Conservation (phyloP, 2,888 invertebrate genomes). For the Oscheius sp. region DNA sequence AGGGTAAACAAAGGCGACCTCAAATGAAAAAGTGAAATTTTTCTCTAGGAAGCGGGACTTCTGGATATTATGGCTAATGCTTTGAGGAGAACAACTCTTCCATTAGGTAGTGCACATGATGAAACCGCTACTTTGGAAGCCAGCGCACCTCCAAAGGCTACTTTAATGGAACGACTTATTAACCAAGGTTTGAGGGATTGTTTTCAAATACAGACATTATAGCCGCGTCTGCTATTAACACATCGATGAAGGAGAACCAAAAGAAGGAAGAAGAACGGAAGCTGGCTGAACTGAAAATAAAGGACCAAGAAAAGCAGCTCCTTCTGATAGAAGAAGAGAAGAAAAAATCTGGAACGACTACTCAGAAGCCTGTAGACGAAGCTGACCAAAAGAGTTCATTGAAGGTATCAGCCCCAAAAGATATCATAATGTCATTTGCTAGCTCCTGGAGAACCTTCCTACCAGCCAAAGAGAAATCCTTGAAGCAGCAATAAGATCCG, state of each 20-base stretch:
- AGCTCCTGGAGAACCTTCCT: slow-evolving; percentile 51
- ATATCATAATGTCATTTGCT: not conserved
- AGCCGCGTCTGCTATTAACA: slow-evolving; percentile 52
- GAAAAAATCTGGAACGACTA: slow-evolving; percentile 4
- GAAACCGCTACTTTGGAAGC: slow-evolving; percentile 42
- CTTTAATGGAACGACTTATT: slow-evolving; percentile 47
- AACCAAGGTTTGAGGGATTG: slow-evolving; percentile 40
- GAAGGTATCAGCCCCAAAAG: slow-evolving; percentile 37
- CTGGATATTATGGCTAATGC: slow-evolving; percentile 58
- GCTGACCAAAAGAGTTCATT: slow-evolving; percentile 46
- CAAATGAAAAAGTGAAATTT: not conserved
- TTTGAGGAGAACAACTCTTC: slow-evolving; percentile 40
- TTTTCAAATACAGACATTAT: slow-evolving; percentile 20
- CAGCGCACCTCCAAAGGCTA: slow-evolving; percentile 41
- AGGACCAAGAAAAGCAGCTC: slow-evolving; percentile 10
- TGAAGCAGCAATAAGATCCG: slow-evolving; percentile 63
- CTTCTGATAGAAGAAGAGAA: slow-evolving; percentile 27
- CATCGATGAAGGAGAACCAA: slow-evolving; percentile 53
- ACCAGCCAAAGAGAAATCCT: slow-evolving; percentile 60
- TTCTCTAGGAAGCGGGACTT: slow-evolving; percentile 44
- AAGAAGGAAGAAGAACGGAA: slow-evolving; percentile 41
- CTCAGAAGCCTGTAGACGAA: slow-evolving; percentile 33
- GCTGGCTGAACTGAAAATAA: slow-evolving; percentile 35
- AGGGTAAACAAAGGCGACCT: not conserved
- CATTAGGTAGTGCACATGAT: slow-evolving; percentile 48